Conservation (phyloP, 2,113 vertebrate genomes). For the Tachysurus vachellii region DNA sequence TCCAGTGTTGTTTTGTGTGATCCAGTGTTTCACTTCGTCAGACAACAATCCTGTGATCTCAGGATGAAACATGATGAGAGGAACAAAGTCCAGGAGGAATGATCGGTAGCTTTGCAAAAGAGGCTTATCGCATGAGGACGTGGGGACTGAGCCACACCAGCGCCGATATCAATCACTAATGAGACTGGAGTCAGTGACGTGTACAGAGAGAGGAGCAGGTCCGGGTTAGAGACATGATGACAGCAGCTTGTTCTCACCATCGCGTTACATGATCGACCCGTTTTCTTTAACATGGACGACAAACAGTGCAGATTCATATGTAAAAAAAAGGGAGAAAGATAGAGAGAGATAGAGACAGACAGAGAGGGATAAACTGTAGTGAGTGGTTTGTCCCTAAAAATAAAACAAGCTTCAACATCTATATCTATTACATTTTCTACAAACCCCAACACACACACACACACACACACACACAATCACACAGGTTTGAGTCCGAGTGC, state of each 20-base stretch:
- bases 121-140: not conserved
- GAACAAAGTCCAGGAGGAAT: not conserved
- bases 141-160: not conserved
- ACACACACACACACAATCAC: not conserved
- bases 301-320: not conserved
- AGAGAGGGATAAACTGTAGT: not conserved
- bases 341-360: not conserved
- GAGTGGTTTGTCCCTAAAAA: not conserved
- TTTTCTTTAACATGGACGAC: conserved; percentile 22
- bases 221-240: not conserved
- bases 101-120: conserved; percentile 6
- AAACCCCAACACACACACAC: not conserved
- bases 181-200: not conserved
- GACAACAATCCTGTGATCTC: not conserved
- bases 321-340: not conserved
- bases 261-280: not conserved
- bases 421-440: not conserved
- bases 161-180: no score
- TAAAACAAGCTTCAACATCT: not conserved
- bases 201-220: not conserved
- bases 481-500: not conserved
- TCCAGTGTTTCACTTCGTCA: conserved; percentile 16
- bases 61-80: conserved; percentile 2
- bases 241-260: not conserved
- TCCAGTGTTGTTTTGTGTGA: not conserved